A percentile compares a stretch with the other conserved stretches of the same genome.
Evolutionary conservation across 2,888 invertebrate genomes (phyloP).

Genomic region (Agrotis puta): DNA sequence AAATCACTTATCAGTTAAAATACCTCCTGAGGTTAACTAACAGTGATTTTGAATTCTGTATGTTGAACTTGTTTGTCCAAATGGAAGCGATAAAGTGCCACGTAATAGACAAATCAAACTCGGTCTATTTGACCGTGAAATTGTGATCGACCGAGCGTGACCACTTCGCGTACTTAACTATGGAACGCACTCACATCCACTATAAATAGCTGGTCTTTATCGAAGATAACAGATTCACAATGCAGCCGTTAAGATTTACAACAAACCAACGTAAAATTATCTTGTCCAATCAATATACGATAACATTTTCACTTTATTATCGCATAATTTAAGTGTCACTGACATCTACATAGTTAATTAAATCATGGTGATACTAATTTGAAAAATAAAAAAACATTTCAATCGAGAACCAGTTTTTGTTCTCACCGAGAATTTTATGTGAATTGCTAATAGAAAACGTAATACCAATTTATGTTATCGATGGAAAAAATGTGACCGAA

Average conservation of each 20-base stretch:
- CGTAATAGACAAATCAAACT: conserved; percentile 84
- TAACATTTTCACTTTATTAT: conserved; percentile 3
- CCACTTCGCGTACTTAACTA: conserved; percentile 78
- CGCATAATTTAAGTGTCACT: not conserved
- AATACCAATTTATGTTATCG: conserved; percentile 6
- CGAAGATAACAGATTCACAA: conserved; percentile 24
- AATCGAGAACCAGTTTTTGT: conserved; percentile 10
- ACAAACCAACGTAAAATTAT: conserved; percentile 9
- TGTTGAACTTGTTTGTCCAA: conserved; percentile 80
- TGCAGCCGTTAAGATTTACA: conserved; percentile 2
- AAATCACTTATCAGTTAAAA: conserved; percentile 22
- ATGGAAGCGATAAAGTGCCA: conserved; percentile 76
- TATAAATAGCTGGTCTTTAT: conserved; percentile 50
- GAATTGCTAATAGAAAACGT: conserved; percentile 16
- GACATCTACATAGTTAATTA: not conserved
- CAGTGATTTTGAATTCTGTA: conserved; percentile 68
- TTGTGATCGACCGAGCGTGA: conserved; percentile 83
- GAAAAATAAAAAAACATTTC: not conserved
- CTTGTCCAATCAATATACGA: not conserved
- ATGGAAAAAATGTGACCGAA: conserved; percentile 23
- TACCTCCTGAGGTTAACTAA: conserved; percentile 38
- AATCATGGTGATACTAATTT: not conserved
- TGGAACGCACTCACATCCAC: conserved; percentile 73
- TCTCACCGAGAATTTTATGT: conserved; percentile 1
- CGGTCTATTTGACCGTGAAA: conserved; percentile 87